Base-by-base conservation (phyloP, 2,888 invertebrate species). In the Operophtera brumata region DNA sequence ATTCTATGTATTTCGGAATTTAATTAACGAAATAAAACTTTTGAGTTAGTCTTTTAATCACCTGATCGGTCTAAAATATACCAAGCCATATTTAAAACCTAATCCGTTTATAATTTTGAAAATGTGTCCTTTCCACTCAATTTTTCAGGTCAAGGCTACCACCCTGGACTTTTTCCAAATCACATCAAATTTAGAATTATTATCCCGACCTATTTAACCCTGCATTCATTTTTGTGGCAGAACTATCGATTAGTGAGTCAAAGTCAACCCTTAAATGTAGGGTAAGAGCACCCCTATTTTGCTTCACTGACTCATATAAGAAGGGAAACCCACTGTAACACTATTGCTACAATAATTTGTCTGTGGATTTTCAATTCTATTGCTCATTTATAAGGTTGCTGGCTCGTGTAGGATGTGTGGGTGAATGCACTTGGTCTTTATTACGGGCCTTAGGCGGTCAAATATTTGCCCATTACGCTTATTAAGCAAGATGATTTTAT, bases 391-490 rank as follows among this genome's bases (percentile, higher is more conserved):
- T 8, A 65, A 47, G 47, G 56, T 39, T 44, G 44, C 25, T 9
- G 2, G 40, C 13, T 47, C 11, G 32, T 32, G 30, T 6, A 13
- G 11, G 26, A 26, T n/a, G 2, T 41, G 20, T 36, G 49, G 28
- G 28, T 6, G n/a, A 66, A 72, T 74, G 66, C 70, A 69, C 66
- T 75, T 53, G 67, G 63, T 63, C 69, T 67, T 68, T 62, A 66
- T 66, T 70, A 62, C 56, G 61, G 50, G 63, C 62, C 65, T 64
- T 64, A 67, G 54, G 66, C 65, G 71, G 66, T 68, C 73, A 78
- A 84, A 86, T 82, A 84, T 86, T 85, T 80, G 75, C 57, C 77
- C 77, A 83, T 82, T 81, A 81, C 61, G 63, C 69, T 77, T 71
- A 85, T 82, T 76, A 75, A 79, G 75, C 67, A 67, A 62, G 56